Conservation (phyloP, 2,888 invertebrate species). For the Halictus ligatus region DNA sequence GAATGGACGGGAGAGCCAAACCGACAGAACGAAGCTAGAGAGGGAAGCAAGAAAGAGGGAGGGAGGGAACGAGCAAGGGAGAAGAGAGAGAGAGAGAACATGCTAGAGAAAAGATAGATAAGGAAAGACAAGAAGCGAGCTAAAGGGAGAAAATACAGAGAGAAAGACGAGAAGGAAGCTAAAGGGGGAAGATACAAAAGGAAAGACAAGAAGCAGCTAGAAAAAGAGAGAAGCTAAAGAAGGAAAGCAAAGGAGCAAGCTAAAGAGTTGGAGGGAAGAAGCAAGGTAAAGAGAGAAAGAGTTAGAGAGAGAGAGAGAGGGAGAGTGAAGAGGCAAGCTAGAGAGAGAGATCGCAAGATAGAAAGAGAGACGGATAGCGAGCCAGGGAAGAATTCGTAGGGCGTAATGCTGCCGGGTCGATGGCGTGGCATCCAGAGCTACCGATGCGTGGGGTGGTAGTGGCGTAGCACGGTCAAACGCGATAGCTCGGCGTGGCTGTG, state of each 20-base stretch:
- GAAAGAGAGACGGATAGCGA: conserved; percentile 14
- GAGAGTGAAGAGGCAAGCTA: neutral
- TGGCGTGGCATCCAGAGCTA: conserved; percentile 57
- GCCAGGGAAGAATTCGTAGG: conserved; percentile 51
- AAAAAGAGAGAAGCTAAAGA: neutral
- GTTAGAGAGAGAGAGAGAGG: conserved; percentile 17
- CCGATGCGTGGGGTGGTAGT: conserved; percentile 50
- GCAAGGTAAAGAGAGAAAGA: neutral
- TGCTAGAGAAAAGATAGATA: neutral
- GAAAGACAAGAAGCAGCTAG: neutral
- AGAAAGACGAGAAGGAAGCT: neutral
- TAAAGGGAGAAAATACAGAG: neutral
- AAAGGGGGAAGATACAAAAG: neutral
- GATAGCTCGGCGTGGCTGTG: conserved; percentile 44
- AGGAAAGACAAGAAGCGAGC: neutral
- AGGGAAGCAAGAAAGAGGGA: neutral
- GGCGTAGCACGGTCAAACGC: conserved; percentile 46
- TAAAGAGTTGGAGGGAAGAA: conserved; percentile 26
- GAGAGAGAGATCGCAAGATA: neutral
- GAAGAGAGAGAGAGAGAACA: neutral
- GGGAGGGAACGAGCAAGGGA: neutral
- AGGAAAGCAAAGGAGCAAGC: neutral
- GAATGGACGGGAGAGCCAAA: conserved; percentile 22
- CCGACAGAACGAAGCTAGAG: neutral
- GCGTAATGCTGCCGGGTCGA: conserved; percentile 54